phyloP scores from a whole-genome alignment of 2,888 invertebrate species.

The Busseola fusca region DNA sequence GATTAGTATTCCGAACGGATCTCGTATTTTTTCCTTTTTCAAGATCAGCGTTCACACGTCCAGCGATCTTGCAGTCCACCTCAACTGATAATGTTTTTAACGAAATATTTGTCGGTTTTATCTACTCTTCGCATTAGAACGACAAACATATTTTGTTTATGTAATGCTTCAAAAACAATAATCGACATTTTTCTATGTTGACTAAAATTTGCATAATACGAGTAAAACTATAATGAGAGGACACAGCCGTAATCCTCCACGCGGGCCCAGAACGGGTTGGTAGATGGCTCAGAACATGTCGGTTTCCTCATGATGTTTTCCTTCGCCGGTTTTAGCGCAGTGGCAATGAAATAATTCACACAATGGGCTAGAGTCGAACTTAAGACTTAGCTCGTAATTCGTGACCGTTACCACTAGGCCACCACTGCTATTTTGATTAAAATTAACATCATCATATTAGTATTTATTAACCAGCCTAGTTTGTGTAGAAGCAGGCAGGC shows the following conservation, averaged over 20 bases:
- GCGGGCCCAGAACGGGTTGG: neutral
- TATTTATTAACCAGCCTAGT: neutral
- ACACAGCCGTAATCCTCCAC: no score
- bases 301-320: no score
- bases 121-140: conserved; percentile 21
- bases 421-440: neutral
- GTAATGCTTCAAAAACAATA: neutral
- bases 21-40: conserved; percentile 38
- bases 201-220: neutral
- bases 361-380: neutral
- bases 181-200: neutral
- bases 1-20: conserved; percentile 38
- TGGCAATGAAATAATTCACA: neutral
- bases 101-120: conserved; percentile 27
- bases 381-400: neutral
- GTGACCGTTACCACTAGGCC: neutral
- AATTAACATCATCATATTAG: neutral
- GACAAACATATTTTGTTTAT: conserved; percentile 3
- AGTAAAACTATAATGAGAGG: neutral
- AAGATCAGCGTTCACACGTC: conserved; percentile 43
- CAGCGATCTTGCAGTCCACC: conserved; percentile 34
- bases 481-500: neutral
- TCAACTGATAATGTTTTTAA: conserved; percentile 41
- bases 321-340: neutral
- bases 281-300: no score